Evolutionary conservation across 2,113 vertebrate genomes (phyloP), one percentile per base, ranked within the genome.

Genomic region (Psophia crepitans): DNA sequence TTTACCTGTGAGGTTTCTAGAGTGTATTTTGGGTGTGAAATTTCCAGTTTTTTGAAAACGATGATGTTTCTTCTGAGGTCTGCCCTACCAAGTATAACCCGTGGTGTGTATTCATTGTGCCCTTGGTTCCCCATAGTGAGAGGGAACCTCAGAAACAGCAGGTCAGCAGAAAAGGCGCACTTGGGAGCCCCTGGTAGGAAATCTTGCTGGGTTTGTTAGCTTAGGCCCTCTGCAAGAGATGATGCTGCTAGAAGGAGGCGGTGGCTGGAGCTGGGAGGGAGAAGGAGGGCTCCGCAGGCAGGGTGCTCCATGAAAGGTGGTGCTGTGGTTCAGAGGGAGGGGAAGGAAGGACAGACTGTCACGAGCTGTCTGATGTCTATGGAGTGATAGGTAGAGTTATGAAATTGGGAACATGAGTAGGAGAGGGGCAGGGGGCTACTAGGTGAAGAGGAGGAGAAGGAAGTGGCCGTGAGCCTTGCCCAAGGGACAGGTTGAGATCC

Each of bases 401-500:
- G 79, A 74, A 80, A 85, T 64, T 43, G 32, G 53, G 68, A 77
- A 12, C 21, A 1, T 28, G 69, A 86, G 33, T 26, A 65, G 87
- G n/a, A 74, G 71, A 92, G 73, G 46, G 28, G 60, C 89, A 96
- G 69, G 69, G 84, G 87, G 54, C 90, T 93, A 5, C 44, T 71
- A 46, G 82, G 87, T 75, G 8, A 91, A 43, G 87, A 89, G 77
- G 79, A 94, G 35, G 61, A 97, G 77, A 77, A 95, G 80, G 96
- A 96, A 84, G n/a, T 33, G 26, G 32, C 60, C 0, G 0, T 51
- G 65, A 71, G 74, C 24, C 79, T 90, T 92, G 83, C 77, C 80
- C 37, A 44, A 35, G 41, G 65, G 84, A 14, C 57, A 32, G 20
- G 60, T 51, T 89, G 61, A 74, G 74, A 82, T 44, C 69, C 8